These are phyloP conservation scores for Dicaeum eximium DNA, from an alignment of 2,113 vertebrate genomes.

Conservation along the genomic window DNA sequence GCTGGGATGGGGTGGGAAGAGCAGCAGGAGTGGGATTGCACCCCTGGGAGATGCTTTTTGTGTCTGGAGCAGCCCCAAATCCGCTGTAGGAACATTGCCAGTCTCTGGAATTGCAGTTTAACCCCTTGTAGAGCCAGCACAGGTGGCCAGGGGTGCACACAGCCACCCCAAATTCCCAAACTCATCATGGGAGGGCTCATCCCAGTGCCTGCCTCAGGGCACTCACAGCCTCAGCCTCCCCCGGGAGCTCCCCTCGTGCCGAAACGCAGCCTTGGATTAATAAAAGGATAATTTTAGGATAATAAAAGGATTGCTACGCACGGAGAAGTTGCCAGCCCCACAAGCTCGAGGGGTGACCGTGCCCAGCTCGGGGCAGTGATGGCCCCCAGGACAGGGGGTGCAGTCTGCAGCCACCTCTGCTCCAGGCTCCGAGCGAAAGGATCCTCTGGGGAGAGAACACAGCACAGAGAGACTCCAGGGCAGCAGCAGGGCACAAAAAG, in stretches of 20 bases:
- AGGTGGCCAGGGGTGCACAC: neutral
- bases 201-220: neutral
- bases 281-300: too few relatives aligned
- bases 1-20: neutral
- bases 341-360: slow-evolving; percentile 77
- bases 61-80: neutral
- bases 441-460: slow-evolving; percentile 70
- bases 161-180: neutral
- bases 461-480: neutral
- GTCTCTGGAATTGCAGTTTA: neutral
- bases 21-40: neutral
- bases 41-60: rapidly evolving
- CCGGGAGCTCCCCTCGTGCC: neutral
- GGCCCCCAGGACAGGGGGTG: slow-evolving; percentile 78
- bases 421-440: slow-evolving; percentile 70
- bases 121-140: neutral
- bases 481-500: rapidly evolving
- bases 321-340: slow-evolving; percentile 85
- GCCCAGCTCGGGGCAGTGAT: slow-evolving; percentile 81
- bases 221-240: neutral
- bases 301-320: slow-evolving; percentile 66
- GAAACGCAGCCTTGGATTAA: neutral
- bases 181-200: neutral
- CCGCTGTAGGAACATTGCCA: neutral
- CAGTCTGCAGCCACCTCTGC: slow-evolving; percentile 75